Conservation (phyloP, 2,113 vertebrate genomes). For the Alethe diademata region DNA sequence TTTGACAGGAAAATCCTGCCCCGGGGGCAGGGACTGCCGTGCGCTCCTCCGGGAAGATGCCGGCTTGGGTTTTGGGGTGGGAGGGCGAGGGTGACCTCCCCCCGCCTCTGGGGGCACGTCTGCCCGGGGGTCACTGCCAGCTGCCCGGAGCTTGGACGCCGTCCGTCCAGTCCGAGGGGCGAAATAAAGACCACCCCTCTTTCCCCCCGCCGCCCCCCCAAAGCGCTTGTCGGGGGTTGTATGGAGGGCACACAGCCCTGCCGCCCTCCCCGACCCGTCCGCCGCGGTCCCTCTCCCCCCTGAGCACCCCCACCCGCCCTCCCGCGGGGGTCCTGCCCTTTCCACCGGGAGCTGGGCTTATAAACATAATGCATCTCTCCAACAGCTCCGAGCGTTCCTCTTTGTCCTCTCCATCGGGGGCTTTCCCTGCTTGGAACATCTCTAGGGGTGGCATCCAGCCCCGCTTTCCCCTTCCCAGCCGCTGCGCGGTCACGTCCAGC, state of each 20-base stretch:
- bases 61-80: background rate
- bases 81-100: background rate
- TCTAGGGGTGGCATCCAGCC: background rate
- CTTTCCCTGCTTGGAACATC: background rate
- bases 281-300: background rate
- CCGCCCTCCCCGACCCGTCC: background rate
- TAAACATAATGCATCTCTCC: background rate
- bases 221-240: background rate
- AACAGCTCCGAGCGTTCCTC: background rate
- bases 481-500: background rate
- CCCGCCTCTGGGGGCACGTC: too few relatives aligned
- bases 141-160: background rate
- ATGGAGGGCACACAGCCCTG: background rate
- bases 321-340: background rate
- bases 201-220: accelerated
- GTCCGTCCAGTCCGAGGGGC: background rate
- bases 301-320: background rate
- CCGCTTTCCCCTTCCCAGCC: background rate
- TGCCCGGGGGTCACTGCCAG: background rate
- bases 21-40: background rate
- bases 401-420: conserved; percentile 35
- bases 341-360: background rate
- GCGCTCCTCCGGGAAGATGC: background rate
- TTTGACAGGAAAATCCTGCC: conserved; percentile 48
- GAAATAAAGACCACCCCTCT: background rate